Evolutionary conservation across 2,888 invertebrate species (phyloP), one percentile per base, ranked within the genome.

Genomic region (Drosophila putrida): DNA sequence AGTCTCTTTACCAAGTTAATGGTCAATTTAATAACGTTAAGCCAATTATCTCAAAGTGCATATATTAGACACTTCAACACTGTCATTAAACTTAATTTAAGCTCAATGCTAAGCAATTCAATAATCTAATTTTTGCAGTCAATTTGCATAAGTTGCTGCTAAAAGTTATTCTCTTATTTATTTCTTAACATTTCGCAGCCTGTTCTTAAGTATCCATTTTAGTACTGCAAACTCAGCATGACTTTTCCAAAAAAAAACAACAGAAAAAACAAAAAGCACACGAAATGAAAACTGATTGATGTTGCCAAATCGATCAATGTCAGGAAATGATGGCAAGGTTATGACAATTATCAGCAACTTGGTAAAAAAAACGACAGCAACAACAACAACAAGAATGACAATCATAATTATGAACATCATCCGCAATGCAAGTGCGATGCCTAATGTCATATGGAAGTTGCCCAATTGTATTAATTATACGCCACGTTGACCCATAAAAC

Each of bases 251-350:
- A 75, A 64, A 49, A 8, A 6, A 31, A 31, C 6, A 31, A 31
- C 2, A 31, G 55, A 59, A 49, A 50, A 41, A 55, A 53, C 6
- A 41, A 15, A 27, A 53, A 55, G 25, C 43, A 43, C 50, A 61
- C 59, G 39, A 59, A 47, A 35, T 54, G 47, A 60, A 55, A 35
- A 58, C 58, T 73, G 74, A 74, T 74, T 65, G 78, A 71, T 71
- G 78, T 71, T 75, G 75, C 59, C 88, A 83, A 84, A 84, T 84
- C 83, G 85, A 84, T 84, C 84, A 88, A 82, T 88, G 84, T 84
- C 84, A 84, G 84, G 85, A 84, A 84, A 88, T 79, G 84, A 85
- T 88, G 88, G 88, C 84, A 84, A 84, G 84, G 84, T 84, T 84
- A 80, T 69, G 75, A 78, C 82, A 87, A 87, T 87, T 84, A 87